Conservation (phyloP, 2,888 invertebrate species). For the Neoascia interrupta region DNA sequence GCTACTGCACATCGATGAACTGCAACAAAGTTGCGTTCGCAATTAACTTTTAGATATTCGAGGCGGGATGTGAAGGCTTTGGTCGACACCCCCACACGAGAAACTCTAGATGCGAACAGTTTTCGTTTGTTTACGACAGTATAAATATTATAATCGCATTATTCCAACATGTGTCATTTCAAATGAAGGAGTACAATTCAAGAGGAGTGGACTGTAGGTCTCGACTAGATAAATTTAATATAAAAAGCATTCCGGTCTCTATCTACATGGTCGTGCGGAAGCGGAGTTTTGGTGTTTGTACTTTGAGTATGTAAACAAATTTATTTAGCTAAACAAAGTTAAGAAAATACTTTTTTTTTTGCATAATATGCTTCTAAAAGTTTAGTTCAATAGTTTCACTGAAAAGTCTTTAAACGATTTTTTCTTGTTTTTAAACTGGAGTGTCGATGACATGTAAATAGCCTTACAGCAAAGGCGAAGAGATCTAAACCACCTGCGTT, state of each 20-base stretch:
- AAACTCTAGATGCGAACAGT: too few relatives aligned
- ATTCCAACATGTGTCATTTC: constrained; percentile 65
- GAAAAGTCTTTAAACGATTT: constrained; percentile 6
- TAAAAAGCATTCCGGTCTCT: too few relatives aligned
- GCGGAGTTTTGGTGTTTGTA: too few relatives aligned
- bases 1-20: background rate
- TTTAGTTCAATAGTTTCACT: too few relatives aligned
- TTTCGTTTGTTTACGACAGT: constrained; percentile 54
- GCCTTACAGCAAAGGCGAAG: constrained; percentile 9
- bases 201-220: too few relatives aligned
- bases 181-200: too few relatives aligned
- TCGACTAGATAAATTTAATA: too few relatives aligned
- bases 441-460: constrained; percentile 9
- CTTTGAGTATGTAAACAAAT: constrained; percentile 56
- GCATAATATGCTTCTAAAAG: too few relatives aligned
- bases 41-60: constrained; percentile 8
- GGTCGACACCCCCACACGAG: too few relatives aligned
- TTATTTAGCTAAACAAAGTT: constrained; percentile 28
- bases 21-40: constrained; percentile 8
- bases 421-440: background rate
- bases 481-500: constrained; percentile 6
- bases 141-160: constrained; percentile 62
- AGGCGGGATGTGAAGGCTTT: constrained; percentile 7
- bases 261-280: too few relatives aligned
- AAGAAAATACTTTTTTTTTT: too few relatives aligned